Base-by-base conservation (phyloP, 2,113 vertebrate species). In the Melanerpes aurifrons region DNA sequence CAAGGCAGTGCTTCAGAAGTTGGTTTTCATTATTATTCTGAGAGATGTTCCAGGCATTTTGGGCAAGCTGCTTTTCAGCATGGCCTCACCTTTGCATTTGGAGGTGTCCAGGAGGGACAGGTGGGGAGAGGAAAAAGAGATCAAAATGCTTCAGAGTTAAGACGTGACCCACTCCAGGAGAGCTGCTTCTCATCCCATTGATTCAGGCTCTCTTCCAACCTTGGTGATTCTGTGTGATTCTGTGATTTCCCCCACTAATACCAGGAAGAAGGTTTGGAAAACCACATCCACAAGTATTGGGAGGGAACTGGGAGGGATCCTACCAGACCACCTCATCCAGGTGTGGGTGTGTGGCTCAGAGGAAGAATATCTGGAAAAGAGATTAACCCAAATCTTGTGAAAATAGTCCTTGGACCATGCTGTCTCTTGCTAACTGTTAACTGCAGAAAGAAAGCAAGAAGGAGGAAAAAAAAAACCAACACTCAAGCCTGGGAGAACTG, bases 141-240 rank as follows among this genome's bases (percentile, higher is more conserved):
- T 59, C 14, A 80, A 80, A 79, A 61, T 12, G 3, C 14, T 73
- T 57, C 66, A 7, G n/a, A 81, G 28, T n/a, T 11, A 83, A 77
- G 61, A 26, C 21, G 43, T 4, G 5, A 32, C n/a, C 15, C 0
- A 0, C 31, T 19, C 1, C 0, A 66, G 24, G 50, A 32, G 7
- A 9, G 45, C 50, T 66, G 37, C 22, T 77, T 17, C 28, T 16
- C 35, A 19, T 4, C 29, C 18, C 29, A 2, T 29, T 10, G 26
- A 24, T 40, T 40, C 12, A 40, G 40, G 40, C 40, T 40, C 40
- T 40, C 40, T 40, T 12, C 40, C 40, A 40, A 11, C 40, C 40
- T 40, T 40, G 40, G 40, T 40, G 40, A 40, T 40, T 40, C 40
- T 40, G 40, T 10, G 40, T 40, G 40, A 40, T 40, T 40, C 40